phyloP scores from a whole-genome alignment of 2,113 vertebrate genomes.

The Microtus pennsylvanicus region DNA sequence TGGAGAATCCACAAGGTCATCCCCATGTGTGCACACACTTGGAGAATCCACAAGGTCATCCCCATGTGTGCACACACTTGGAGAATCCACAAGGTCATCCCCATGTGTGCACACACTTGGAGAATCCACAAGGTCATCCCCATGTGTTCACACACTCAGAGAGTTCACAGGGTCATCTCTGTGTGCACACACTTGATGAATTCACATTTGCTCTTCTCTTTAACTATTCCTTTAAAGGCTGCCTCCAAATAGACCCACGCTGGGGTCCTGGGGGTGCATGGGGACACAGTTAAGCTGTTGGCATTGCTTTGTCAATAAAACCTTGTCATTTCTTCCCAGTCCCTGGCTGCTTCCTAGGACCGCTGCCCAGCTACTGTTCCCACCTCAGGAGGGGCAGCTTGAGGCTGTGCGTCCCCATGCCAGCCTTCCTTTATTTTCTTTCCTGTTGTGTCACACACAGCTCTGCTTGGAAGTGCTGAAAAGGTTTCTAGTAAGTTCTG shows the following conservation, averaged over 20 bases:
- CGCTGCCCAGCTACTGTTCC: no score
- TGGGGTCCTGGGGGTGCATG: background rate
- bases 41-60: no score
- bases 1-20: no score
- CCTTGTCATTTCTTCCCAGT: background rate
- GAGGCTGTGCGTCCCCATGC: fast-evolving
- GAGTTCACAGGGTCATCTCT: background rate
- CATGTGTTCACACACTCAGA: fast-evolving
- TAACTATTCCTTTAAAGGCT: background rate
- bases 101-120: no score
- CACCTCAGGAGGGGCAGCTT: background rate
- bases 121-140: no score
- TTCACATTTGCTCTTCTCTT: background rate
- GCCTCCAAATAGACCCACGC: background rate
- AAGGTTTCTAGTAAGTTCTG: slow-evolving; percentile 6
- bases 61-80: no score
- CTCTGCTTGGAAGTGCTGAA: background rate
- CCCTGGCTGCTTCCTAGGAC: background rate
- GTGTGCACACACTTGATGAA: fast-evolving
- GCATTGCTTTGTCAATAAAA: background rate
- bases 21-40: no score
- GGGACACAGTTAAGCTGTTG: no score
- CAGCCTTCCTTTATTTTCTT: background rate
- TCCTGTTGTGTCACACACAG: background rate
- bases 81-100: no score